Conservation (phyloP, 2,113 vertebrate species). For the Macaca nemestrina region DNA sequence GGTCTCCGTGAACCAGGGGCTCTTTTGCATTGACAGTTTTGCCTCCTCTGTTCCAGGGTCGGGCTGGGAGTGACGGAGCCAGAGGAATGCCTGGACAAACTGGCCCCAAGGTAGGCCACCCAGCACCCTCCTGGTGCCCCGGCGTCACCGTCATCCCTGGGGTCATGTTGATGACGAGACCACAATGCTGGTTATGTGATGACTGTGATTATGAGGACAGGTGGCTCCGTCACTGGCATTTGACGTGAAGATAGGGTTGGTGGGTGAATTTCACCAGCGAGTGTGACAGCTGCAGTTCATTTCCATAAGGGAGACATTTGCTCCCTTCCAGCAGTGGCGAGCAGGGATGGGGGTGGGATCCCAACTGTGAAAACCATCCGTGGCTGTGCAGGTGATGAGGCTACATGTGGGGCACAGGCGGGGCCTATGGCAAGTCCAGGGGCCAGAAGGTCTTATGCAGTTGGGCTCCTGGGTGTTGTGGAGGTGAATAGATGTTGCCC, state of each 20-base stretch:
- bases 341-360: conserved; percentile 32
- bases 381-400: background rate
- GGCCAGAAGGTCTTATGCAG: rapidly evolving
- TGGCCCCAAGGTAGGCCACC: conserved; percentile 90
- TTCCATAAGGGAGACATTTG: background rate
- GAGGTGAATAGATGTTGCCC: rapidly evolving
- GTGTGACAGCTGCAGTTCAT: rapidly evolving
- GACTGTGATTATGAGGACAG: rapidly evolving
- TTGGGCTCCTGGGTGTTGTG: rapidly evolving
- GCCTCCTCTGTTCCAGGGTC: conserved; percentile 87
- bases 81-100: conserved; percentile 97
- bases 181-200: rapidly evolving
- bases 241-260: rapidly evolving
- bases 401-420: background rate
- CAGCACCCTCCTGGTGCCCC: rapidly evolving
- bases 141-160: rapidly evolving
- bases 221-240: rapidly evolving
- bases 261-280: rapidly evolving
- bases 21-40: background rate
- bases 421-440: background rate
- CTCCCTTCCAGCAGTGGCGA: background rate
- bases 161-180: rapidly evolving
- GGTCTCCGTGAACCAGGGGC: rapidly evolving
- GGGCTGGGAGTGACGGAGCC: conserved; percentile 94
- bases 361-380: conserved; percentile 9